Base-by-base conservation (phyloP, 2,888 invertebrate genomes). In the Coenonympha glycerion region DNA sequence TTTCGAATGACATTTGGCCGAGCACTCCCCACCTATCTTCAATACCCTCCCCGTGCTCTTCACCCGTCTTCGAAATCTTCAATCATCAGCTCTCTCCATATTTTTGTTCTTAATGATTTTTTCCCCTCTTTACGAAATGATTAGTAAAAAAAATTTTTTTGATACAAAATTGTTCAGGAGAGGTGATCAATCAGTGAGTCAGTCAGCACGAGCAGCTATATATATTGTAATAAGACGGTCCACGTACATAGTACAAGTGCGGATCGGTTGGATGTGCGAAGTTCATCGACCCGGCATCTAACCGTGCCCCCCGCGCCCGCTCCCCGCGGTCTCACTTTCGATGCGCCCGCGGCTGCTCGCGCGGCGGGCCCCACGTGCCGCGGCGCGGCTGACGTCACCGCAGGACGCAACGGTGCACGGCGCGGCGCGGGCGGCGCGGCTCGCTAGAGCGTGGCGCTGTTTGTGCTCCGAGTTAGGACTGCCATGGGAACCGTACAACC, bases 191-290 rank as follows among this genome's bases (percentile, higher is more conserved):
- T n/a, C n/a, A n/a, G n/a, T n/a, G n/a, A n/a, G n/a, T n/a, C n/a
- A n/a, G n/a, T n/a, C n/a, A n/a, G n/a, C n/a, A n/a, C n/a, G n/a
- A n/a, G n/a, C n/a, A n/a, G n/a, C n/a, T n/a, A n/a, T n/a, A n/a
- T n/a, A n/a, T n/a, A n/a, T n/a, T n/a, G n/a, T n/a, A n/a, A 86
- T 81, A 73, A 74, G 77, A 77, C 71, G 76, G 74, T 78, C 44
- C 70, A 75, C 76, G 74, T 79, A 80, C 79, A 76, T n/a, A 33
- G 31, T 33, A 16, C 16, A n/a, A 81, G 63, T 83, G 83, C 76
- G 79, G 81, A 80, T 81, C 83, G 80, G 78, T 81, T 72, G 79
- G 80, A 79, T 82, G 81, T 73, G 80, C 78, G 73, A 57, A 70
- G 81, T 78, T 83, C 83, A 67, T 76, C 66, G 83, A 84, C 78